Base-by-base conservation (phyloP, 2,888 invertebrate species). In the Ametastegia equiseti region DNA sequence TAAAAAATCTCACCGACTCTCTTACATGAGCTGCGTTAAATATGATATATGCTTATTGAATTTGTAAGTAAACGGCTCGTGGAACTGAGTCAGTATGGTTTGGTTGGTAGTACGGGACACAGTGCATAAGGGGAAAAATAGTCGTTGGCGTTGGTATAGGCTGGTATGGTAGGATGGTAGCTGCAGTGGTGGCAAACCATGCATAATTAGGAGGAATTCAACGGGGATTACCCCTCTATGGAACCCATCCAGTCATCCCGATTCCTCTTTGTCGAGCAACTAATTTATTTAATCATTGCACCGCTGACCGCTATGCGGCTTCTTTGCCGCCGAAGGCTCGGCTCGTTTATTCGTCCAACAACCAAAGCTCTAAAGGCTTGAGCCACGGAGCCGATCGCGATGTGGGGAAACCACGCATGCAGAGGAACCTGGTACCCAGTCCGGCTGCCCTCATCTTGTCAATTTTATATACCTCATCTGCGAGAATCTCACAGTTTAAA, bases 181-280 rank as follows among this genome's bases (percentile, higher is more conserved):
- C 42, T 23, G 75, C 47, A 86, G 85, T 86, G 87, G 87, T 90
- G 90, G 89, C 87, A 90, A 90, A 91, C 89, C 91, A 89, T 91
- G 90, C 90, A 91, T 91, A 91, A 91, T 91, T 91, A 90, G 88
- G 89, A 90, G 89, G 90, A 90, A 90, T 91, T 91, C 90, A 90
- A 89, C 88, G 86, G 87, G 90, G 90, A 91, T 91, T 91, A 90
- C 89, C 89, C 88, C 88, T 88, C 87, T 88, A 88, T 86, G 89
- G 87, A 90, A 88, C 89, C 88, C 88, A 88, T 88, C 89, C 88
- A 90, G 90, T 90, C 90, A 90, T 90, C 88, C 86, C 82, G 78
- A 84, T 88, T 86, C 89, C 88, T 88, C 89, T 90, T 89, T 90
- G 89, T 89, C 89, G 88, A 89, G 89, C 87, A 88, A 89, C 90